Evolutionary conservation across 2,888 invertebrate genomes (phyloP), one percentile per base, ranked within the genome.

Genomic region (Stenoptilia bipunctidactyla): DNA sequence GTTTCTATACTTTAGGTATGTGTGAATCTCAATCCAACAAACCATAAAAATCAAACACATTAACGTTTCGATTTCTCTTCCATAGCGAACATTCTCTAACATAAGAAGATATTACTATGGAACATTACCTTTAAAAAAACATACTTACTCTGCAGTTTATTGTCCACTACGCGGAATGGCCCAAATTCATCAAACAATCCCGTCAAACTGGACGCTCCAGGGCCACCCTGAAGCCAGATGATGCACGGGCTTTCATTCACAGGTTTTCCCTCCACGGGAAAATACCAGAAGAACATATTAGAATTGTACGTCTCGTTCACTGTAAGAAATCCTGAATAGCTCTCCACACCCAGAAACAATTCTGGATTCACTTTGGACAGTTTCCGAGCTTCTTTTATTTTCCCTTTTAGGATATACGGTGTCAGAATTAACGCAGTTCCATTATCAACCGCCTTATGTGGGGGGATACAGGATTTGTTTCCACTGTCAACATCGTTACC

Each of bases 211-310:
- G 92, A 91, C 0, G 87, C 90, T 0, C 88, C 96, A 0, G 95
- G 95, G 0, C 95, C 95, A 5, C 96, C 95, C 85, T 95, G 91
- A n/a, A 96, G 76, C 95, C 96, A 96, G 45, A 96, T 88, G 8
- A 94, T 85, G 56, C 94, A 80, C 0, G 96, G 95, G 13, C 63
- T 75, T 15, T 69, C 63, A 15, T 60, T 63, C 15, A 69, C 61
- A 0, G 75, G 71, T 52, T 82, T 75, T 4, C 63, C 54, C 34
- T 60, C 47, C 15, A 68, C 64, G 0, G 93, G 93, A 56, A 94
- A 93, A 58, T 91, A 94, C 94, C 94, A 94, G 72, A 94, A 94
- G 72, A 92, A 94, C 56, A 91, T 66, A 61, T 94, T 92, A 1
- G 92, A 92, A 55, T 90, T 86, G 54, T 84, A 88, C 2, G 83